Evolutionary conservation across 2,797 vertebrate genomes (phyloP), one percentile per base, ranked within the genome.

Genomic region (Erithacus rubecula): DNA sequence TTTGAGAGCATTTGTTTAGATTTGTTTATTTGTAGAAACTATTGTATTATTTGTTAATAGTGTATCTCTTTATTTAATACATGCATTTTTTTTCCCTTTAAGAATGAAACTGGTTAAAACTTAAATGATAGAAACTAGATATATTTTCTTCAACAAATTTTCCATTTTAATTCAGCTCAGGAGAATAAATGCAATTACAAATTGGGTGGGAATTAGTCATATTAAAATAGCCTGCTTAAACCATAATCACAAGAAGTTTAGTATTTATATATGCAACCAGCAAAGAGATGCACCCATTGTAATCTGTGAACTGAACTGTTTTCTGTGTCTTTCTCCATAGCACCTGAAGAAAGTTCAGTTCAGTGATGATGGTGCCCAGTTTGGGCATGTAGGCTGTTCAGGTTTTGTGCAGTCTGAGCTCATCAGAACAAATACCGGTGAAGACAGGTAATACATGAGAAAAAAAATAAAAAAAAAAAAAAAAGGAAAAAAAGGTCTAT

Each of bases 401-500:
- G 21, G 9, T 3, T 67, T 68, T 83, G 18, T 62, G n/a, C 17
- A 49, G 6, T 18, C 17, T 71, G 24, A 87, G 21, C 15, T 92
- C 19, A 56, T 78, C 9, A 44, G 27, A 75, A 41, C 11, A 81
- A 90, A 67, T 5, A 59, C 14, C 68, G 11, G 4, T 64, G 58
- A 72, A 85, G 36, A 13, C 2, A 71, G 26, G 17, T 24, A 74
- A 43, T 32, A 21, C 8, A 85, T 67, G 30, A 37, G 2, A 8
- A 4, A 7, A 30, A 29, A 27, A 6, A 14, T 3, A 10, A 3
- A 15, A 4, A 6, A 11, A 4, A 10, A 11, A 16, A 7, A 8
- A 2, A 39, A 27, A 2, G 10, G 3, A 4, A 2, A 22, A 39
- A 5, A 49, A 23, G 1, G 4, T 20, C 30, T 53, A 16, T 18